Evolutionary conservation across 2,113 vertebrate species (phyloP).

Genomic region (Varanus komodoensis): DNA sequence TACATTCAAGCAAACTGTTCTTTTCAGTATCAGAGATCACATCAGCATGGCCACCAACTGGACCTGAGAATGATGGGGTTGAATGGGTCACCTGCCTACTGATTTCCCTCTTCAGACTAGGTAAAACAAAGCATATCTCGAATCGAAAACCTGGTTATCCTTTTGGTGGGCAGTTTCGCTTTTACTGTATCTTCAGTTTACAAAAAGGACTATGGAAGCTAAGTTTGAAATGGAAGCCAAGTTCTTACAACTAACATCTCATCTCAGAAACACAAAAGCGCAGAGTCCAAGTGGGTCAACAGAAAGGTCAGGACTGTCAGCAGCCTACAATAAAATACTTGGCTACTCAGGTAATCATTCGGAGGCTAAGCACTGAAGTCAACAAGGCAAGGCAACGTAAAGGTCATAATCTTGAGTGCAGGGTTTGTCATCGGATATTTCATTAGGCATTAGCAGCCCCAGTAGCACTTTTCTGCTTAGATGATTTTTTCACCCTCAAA

Average conservation of each 20-base stretch:
- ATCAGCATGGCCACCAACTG: too few species aligned
- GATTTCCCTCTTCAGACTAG: background rate
- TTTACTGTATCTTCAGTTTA: background rate
- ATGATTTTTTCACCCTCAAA: background rate
- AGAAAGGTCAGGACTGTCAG: background rate
- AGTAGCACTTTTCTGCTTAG: background rate
- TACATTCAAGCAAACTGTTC: background rate
- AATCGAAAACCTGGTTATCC: background rate
- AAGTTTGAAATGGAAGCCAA: background rate
- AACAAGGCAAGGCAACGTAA: background rate
- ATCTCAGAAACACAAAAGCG: background rate
- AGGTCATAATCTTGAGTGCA: background rate
- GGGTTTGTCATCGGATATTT: background rate
- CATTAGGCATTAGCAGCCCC: background rate
- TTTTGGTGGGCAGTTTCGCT: background rate
- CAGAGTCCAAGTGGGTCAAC: background rate
- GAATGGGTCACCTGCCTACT: background rate
- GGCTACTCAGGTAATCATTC: background rate
- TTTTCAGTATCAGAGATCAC: background rate
- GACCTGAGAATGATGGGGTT: background rate
- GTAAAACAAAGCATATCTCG: background rate
- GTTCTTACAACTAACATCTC: background rate
- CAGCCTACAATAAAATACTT: background rate
- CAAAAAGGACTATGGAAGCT: background rate
- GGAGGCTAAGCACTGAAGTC: background rate